Evolutionary conservation across 1,140 invertebrate species (phyloP).

Genomic region (Delia radicum): DNA sequence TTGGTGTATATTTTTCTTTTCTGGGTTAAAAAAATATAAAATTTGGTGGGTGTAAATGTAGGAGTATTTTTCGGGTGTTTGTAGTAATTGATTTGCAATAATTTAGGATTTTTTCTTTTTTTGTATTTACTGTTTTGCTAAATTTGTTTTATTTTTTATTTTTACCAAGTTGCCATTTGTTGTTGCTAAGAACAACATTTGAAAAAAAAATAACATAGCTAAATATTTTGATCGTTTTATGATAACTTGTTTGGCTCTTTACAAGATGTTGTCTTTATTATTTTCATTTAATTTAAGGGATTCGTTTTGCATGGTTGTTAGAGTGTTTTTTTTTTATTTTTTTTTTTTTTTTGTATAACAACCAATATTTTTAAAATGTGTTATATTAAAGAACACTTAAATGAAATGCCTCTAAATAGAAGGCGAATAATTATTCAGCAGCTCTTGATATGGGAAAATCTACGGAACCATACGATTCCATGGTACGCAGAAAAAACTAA

Average conservation of each 20-base stretch:
- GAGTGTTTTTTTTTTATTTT: too few relatives aligned
- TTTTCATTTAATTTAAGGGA: too few relatives aligned
- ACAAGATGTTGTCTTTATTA: background rate
- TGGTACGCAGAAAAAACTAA: too few relatives aligned
- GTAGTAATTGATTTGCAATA: slow-evolving; percentile 52
- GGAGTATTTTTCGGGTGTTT: background rate
- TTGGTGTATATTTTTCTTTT: background rate
- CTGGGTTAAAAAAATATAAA: background rate
- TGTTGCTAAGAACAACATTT: background rate
- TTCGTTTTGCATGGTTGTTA: too few relatives aligned
- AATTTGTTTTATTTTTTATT: background rate
- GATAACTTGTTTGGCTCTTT: background rate
- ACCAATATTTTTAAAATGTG: too few relatives aligned
- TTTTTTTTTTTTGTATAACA: too few relatives aligned
- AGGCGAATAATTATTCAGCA: too few relatives aligned
- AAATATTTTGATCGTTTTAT: background rate
- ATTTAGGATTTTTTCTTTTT: slow-evolving; percentile 44
- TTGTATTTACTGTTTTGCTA: slow-evolving; percentile 1
- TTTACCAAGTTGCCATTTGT: background rate
- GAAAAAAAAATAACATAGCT: background rate
- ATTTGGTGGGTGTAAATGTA: background rate
- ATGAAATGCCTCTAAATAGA: too few relatives aligned
- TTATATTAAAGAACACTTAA: too few relatives aligned
- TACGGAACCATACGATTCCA: too few relatives aligned
- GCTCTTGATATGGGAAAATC: too few relatives aligned